phyloP scores from a whole-genome alignment of 2,888 invertebrate genomes.

The Apeira syringaria region DNA sequence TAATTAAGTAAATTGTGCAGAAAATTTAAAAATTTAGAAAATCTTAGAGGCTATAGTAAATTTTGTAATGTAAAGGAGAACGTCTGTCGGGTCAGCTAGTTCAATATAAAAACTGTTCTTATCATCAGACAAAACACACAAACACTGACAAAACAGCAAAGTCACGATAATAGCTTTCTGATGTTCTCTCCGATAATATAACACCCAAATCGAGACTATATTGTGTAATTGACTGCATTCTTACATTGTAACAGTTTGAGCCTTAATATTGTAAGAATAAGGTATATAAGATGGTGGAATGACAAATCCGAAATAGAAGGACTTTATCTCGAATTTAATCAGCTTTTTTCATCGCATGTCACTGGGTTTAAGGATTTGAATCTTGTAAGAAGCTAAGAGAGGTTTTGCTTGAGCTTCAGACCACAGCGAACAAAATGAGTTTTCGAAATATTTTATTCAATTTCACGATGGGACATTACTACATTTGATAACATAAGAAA shows the following conservation, averaged over 20 bases:
- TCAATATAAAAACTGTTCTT: not conserved
- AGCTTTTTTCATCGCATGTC: conserved; percentile 46
- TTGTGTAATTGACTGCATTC: conserved; percentile 12
- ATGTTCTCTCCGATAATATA: conserved; percentile 33
- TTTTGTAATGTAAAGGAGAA: too few relatives aligned
- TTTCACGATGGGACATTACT: too few relatives aligned
- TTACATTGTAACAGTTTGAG: conserved; percentile 6
- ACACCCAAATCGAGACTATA: conserved; percentile 26
- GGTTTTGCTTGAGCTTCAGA: conserved; percentile 49
- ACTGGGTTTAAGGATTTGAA: conserved; percentile 43
- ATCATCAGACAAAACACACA: not conserved
- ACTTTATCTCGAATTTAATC: conserved; percentile 48
- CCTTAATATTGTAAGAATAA: conserved; percentile 10
- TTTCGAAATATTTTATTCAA: too few relatives aligned
- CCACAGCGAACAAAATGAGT: too few relatives aligned
- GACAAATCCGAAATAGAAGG: conserved; percentile 11
- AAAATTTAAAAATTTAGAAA: too few relatives aligned
- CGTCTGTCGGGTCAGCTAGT: too few relatives aligned
- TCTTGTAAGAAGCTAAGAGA: conserved; percentile 48
- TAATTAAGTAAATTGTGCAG: too few relatives aligned
- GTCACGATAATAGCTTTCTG: conserved; percentile 38
- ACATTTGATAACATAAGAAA: too few relatives aligned
- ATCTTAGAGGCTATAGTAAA: too few relatives aligned
- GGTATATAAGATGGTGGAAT: not conserved
- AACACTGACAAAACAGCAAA: conserved; percentile 33